Conservation (phyloP, 2,113 vertebrate species). For the Dasypus novemcinctus region DNA sequence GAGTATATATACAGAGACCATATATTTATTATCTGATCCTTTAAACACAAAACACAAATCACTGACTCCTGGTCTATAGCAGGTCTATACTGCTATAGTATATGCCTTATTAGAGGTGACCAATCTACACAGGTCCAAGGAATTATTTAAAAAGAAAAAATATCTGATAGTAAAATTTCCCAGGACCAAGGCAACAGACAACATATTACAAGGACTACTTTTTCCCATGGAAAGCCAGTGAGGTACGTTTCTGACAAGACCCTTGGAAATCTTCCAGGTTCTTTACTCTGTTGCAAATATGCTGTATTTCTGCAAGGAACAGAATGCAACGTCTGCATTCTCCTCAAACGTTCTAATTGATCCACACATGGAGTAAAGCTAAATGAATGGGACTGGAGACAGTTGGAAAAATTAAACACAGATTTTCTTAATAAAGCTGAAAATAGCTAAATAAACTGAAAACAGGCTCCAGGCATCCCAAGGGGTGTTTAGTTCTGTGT, state of each 20-base stretch:
- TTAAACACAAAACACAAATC: not conserved
- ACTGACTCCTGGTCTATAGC: not conserved
- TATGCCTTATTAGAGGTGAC: not conserved
- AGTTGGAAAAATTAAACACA: slow-evolving; percentile 79
- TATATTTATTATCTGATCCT: not conserved
- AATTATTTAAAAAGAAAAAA: not conserved
- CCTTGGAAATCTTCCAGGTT: slow-evolving; percentile 56
- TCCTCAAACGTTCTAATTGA: slow-evolving; percentile 75
- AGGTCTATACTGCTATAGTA: too few relatives aligned
- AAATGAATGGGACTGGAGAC: slow-evolving; percentile 74
- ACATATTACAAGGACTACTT: not conserved
- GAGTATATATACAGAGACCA: not conserved
- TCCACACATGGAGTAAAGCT: slow-evolving; percentile 75
- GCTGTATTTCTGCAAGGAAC: slow-evolving; percentile 45
- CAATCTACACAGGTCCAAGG: not conserved
- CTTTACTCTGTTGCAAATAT: slow-evolving; percentile 47
- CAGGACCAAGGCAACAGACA: not conserved
- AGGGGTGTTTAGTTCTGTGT: slow-evolving; percentile 81
- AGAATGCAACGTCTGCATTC: slow-evolving; percentile 57
- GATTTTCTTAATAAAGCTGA: slow-evolving; percentile 82
- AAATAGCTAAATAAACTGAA: slow-evolving; percentile 83
- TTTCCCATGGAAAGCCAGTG: slow-evolving; percentile 18
- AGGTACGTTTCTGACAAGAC: slow-evolving; percentile 29
- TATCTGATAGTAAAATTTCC: not conserved
- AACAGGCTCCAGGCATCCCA: slow-evolving; percentile 75